Conservation (phyloP, 1,140 invertebrate genomes). For the Ganaspis sp. region DNA sequence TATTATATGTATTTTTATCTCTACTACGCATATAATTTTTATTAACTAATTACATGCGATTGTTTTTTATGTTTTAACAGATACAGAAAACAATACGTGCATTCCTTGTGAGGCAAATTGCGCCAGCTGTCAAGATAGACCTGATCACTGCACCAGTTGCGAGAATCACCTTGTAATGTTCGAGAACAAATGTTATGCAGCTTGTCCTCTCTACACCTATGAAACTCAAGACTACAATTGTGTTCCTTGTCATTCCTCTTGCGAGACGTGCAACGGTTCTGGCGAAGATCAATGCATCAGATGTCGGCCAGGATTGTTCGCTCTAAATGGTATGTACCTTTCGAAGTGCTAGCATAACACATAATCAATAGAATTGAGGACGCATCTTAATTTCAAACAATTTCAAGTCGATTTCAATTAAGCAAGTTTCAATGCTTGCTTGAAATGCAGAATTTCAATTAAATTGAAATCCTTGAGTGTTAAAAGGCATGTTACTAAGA, state of each 20-base stretch:
- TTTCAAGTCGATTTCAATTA: neutral
- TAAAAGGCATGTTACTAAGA: too few species aligned
- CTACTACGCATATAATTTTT: too few species aligned
- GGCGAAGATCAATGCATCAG: conserved; percentile 87
- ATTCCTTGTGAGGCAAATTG: conserved; percentile 88
- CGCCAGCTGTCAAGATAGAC: conserved; percentile 86
- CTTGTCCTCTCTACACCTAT: conserved; percentile 87
- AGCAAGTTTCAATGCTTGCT: neutral
- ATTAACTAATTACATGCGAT: neutral
- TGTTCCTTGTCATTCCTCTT: conserved; percentile 85
- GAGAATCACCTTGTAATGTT: conserved; percentile 88
- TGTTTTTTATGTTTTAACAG: conserved; percentile 67
- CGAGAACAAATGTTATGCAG: conserved; percentile 86
- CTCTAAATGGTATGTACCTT: conserved; percentile 80
- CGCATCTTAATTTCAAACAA: neutral
- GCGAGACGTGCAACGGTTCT: conserved; percentile 88
- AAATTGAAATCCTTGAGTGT: too few species aligned
- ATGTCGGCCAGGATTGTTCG: conserved; percentile 82
- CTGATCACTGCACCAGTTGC: conserved; percentile 88
- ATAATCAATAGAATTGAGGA: conserved; percentile 2
- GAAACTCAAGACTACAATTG: conserved; percentile 91
- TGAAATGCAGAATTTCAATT: neutral
- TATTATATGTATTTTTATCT: too few species aligned
- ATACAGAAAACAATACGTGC: conserved; percentile 84
- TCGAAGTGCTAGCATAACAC: neutral